Evolutionary conservation across 1,140 invertebrate species (phyloP).

Genomic region (Chrysoperla carnea): DNA sequence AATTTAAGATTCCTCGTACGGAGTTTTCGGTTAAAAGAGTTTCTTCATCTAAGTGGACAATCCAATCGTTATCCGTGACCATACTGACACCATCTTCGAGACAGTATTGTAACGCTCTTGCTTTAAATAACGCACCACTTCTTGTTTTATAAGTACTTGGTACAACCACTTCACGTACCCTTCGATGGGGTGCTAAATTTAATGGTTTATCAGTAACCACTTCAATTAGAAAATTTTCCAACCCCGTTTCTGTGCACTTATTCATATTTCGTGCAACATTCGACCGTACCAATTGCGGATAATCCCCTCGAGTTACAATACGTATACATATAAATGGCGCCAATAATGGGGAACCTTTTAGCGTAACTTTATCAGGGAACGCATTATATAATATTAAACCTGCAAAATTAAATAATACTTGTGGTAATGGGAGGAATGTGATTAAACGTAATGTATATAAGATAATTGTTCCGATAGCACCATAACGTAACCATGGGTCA

Average conservation of each 20-base stretch:
- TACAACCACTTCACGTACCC: slow-evolving; percentile 69
- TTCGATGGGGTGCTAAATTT: slow-evolving; percentile 48
- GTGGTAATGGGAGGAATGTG: slow-evolving; percentile 73
- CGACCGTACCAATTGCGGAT: slow-evolving; percentile 73
- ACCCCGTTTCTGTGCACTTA: slow-evolving; percentile 70
- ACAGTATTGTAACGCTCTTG: slow-evolving; percentile 89
- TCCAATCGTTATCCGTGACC: slow-evolving; percentile 82
- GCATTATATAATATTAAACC: slow-evolving; percentile 86
- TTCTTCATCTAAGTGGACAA: slow-evolving; percentile 96
- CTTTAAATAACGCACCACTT: slow-evolving; percentile 86
- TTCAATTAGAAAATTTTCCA: slow-evolving; percentile 95
- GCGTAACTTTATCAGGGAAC: slow-evolving; percentile 80
- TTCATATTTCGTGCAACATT: slow-evolving; percentile 85
- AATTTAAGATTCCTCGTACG: slow-evolving; percentile 83
- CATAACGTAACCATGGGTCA: slow-evolving; percentile 68
- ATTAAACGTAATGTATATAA: slow-evolving; percentile 67
- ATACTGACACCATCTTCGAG: slow-evolving; percentile 82
- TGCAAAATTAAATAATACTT: slow-evolving; percentile 82
- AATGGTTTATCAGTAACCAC: slow-evolving; percentile 89
- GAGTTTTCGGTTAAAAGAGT: slow-evolving; percentile 88
- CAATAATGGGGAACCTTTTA: slow-evolving; percentile 77
- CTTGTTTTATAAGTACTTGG: slow-evolving; percentile 72
- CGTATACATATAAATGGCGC: slow-evolving; percentile 93
- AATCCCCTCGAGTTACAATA: slow-evolving; percentile 90
- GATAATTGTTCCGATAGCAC: slow-evolving; percentile 45